phyloP scores from a whole-genome alignment of 2,113 vertebrate species.

The Thinocorus orbignyianus region DNA sequence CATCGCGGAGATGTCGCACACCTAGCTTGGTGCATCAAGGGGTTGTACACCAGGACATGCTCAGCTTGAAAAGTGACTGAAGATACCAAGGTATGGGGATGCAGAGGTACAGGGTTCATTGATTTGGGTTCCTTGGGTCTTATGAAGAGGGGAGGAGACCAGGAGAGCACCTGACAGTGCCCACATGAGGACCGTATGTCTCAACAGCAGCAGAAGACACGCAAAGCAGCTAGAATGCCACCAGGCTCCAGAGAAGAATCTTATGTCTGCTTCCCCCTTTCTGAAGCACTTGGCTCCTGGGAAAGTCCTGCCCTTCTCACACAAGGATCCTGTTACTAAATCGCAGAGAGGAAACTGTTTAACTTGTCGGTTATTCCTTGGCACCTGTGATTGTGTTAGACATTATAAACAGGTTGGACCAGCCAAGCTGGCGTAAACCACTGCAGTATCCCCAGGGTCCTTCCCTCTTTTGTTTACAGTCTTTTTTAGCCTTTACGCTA shows the following conservation, averaged over 20 bases:
- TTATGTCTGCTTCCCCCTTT: not conserved
- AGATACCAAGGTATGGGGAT: not conserved
- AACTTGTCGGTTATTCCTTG: conserved; percentile 38
- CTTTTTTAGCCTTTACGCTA: not conserved
- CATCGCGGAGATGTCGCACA: not conserved
- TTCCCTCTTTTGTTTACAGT: conserved; percentile 31
- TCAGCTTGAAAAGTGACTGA: not conserved
- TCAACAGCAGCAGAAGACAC: not conserved
- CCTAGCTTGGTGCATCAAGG: accelerated
- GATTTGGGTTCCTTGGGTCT: not conserved
- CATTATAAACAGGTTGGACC: conserved; percentile 28
- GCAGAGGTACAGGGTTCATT: accelerated
- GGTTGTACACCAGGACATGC: not conserved
- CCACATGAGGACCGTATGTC: not conserved
- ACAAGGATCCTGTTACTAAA: conserved; percentile 16
- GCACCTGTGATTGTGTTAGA: conserved; percentile 29
- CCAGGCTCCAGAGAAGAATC: not conserved
- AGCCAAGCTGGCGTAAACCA: conserved; percentile 24
- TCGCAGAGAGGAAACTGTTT: not conserved
- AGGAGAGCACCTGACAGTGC: not conserved
- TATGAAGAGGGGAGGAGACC: not conserved
- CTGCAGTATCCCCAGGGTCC: not conserved
- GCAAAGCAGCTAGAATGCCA: not conserved
- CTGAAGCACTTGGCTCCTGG: not conserved
- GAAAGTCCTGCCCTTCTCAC: not conserved